Percentiles rank a stretch among this genome's conserved stretches.
Conservation (phyloP, 2,888 invertebrate genomes). For the Apantesis nais region DNA sequence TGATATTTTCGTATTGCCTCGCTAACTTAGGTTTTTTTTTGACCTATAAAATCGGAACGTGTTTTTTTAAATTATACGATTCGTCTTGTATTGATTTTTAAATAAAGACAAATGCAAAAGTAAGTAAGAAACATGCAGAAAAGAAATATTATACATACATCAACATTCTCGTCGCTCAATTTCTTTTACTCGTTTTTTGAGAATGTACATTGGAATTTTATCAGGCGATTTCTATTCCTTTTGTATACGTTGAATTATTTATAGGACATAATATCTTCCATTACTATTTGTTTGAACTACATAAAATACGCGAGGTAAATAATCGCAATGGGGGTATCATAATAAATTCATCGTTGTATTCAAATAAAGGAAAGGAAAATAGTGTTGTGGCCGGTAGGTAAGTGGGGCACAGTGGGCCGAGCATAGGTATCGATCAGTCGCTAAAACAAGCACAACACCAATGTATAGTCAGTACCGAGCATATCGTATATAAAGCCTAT, state of each 20-base stretch:
- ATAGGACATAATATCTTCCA: slow-evolving; percentile 43
- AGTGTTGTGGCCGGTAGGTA: slow-evolving; percentile 69
- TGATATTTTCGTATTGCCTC: slow-evolving; percentile 44
- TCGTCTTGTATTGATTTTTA: slow-evolving; percentile 21
- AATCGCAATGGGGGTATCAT: slow-evolving; percentile 41
- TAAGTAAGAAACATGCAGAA: slow-evolving; percentile 28
- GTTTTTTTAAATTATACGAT: slow-evolving; percentile 27
- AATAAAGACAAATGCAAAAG: slow-evolving; percentile 25
- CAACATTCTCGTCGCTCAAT: slow-evolving; percentile 44
- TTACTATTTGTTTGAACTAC: slow-evolving; percentile 45
- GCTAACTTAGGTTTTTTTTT: slow-evolving; percentile 45
- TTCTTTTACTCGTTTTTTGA: slow-evolving; percentile 46
- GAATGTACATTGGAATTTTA: slow-evolving; percentile 48
- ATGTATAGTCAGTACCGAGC: slow-evolving; percentile 70
- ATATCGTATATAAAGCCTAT: slow-evolving; percentile 64
- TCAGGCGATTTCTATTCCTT: slow-evolving; percentile 43
- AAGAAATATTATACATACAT: slow-evolving; percentile 39
- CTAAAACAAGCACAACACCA: slow-evolving; percentile 75
- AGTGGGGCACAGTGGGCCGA: slow-evolving; percentile 76
- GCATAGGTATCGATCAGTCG: slow-evolving; percentile 77
- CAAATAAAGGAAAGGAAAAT: slow-evolving; percentile 69
- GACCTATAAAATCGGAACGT: slow-evolving; percentile 34
- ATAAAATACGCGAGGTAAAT: slow-evolving; percentile 36
- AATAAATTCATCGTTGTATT: slow-evolving; percentile 60
- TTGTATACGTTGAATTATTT: slow-evolving; percentile 50